These are phyloP conservation scores for Ostrea denselamellosa DNA, from an alignment of 1,140 invertebrate species.

Conservation along the genomic window DNA sequence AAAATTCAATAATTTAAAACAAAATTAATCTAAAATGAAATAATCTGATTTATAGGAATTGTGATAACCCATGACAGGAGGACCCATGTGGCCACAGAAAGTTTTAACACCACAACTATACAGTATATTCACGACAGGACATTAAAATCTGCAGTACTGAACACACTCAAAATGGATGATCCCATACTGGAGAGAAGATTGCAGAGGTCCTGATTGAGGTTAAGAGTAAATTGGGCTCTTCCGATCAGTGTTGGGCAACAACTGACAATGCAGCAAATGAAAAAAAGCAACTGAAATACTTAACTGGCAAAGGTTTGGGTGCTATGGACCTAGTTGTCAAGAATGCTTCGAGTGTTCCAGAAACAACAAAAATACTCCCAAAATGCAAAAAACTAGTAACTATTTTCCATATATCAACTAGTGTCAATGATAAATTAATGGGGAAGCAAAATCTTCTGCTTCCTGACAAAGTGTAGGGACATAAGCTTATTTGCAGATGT, in stretches of 20 bases:
- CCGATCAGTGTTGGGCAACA: neutral
- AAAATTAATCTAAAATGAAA: no score
- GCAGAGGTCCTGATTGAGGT: neutral
- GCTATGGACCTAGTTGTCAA: constrained; percentile 50
- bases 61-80: constrained; percentile 40
- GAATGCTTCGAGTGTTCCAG: neutral
- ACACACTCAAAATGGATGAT: constrained; percentile 32
- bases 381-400: constrained; percentile 41
- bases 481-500: constrained; percentile 53
- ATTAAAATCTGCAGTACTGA: constrained; percentile 32
- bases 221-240: neutral
- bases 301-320: constrained; percentile 37
- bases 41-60: constrained; percentile 32
- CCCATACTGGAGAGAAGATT: constrained; percentile 41
- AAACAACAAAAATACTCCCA: neutral
- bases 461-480: neutral
- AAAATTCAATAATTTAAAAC: no score
- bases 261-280: constrained; percentile 54
- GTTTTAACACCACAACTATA: constrained; percentile 5
- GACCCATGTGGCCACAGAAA: constrained; percentile 26
- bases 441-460: constrained; percentile 42
- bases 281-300: constrained; percentile 23
- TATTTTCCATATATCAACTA: constrained; percentile 41
- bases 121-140: constrained; percentile 13
- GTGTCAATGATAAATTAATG: constrained; percentile 36